Evolutionary conservation across 2,797 vertebrate genomes (phyloP).

Genomic region (Cynodonichthys magdalenae): DNA sequence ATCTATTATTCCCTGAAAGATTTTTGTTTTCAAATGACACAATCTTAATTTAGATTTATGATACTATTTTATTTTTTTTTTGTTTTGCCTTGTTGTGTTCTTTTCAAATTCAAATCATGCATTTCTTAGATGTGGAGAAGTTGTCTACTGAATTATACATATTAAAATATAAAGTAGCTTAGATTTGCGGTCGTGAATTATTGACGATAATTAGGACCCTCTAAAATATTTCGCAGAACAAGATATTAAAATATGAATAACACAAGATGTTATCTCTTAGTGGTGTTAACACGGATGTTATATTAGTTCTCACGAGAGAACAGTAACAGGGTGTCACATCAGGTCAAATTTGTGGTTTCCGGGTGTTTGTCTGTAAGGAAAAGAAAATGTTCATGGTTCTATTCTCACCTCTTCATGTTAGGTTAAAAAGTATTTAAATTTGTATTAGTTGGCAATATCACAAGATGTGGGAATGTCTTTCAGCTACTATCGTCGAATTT

Average conservation of each 20-base stretch:
- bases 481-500: no score
- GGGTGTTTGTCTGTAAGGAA: neutral
- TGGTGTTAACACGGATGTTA: neutral
- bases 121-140: neutral
- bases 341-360: neutral
- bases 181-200: neutral
- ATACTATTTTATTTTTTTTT: no score
- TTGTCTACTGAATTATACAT: neutral
- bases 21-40: neutral
- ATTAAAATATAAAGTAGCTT: slow-evolving; percentile 2
- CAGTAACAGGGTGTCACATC: neutral
- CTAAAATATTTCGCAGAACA: slow-evolving; percentile 5
- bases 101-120: neutral
- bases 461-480: no score
- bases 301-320: neutral
- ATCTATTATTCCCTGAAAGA: no score
- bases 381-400: no score
- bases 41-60: neutral
- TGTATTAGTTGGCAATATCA: no score
- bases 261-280: neutral
- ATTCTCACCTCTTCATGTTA: no score
- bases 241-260: neutral
- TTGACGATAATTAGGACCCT: slow-evolving; percentile 3
- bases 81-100: neutral
- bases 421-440: no score